Evolutionary conservation across 2,797 vertebrate genomes (phyloP).

Genomic region (Pteronotus mesoamericanus): DNA sequence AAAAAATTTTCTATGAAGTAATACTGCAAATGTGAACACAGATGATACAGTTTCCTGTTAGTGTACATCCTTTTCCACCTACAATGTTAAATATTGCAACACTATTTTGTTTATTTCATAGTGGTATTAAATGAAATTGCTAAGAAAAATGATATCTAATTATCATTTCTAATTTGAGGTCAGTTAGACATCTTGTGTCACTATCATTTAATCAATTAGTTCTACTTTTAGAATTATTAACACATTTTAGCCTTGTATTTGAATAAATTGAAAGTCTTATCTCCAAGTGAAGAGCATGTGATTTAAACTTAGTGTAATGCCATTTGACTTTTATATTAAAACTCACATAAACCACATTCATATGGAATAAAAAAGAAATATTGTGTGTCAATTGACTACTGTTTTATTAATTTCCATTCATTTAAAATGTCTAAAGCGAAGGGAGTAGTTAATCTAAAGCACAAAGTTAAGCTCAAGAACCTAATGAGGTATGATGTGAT

Average conservation of each 20-base stretch:
- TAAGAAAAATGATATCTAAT: background rate
- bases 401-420: constrained; percentile 40
- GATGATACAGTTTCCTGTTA: background rate
- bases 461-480: constrained; percentile 24
- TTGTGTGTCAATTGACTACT: background rate
- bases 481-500: background rate
- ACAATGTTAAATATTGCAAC: background rate
- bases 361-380: constrained; percentile 13
- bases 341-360: constrained; percentile 25
- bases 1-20: background rate
- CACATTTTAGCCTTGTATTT: background rate
- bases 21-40: background rate
- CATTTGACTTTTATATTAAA: constrained; percentile 40
- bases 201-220: background rate
- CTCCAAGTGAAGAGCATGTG: background rate
- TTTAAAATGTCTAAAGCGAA: constrained; percentile 43
- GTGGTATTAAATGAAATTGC: background rate
- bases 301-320: background rate
- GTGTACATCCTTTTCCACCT: background rate
- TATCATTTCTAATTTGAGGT: background rate
- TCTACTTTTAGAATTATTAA: background rate
- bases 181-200: background rate
- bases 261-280: background rate
- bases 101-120: background rate
- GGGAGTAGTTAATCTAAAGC: constrained; percentile 29